Percentiles rank a stretch among this genome's conserved stretches.
Conservation (phyloP, 2,888 invertebrate genomes). For the Eristalinus aeneus region DNA sequence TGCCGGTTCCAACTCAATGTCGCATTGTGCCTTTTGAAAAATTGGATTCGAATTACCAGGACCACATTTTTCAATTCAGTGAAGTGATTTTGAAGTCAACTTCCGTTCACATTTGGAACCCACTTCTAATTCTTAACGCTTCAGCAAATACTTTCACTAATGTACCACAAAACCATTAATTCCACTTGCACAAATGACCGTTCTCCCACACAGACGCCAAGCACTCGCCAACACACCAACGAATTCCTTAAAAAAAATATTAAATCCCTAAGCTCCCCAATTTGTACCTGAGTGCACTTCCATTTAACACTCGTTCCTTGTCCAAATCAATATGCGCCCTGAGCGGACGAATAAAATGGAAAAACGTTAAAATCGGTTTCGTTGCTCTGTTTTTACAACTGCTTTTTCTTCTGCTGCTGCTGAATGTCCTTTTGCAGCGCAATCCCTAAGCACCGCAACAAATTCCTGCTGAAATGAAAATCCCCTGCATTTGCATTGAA, state of each 20-base stretch:
- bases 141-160: too few relatives aligned
- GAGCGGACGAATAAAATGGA: neutral
- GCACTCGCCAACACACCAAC: neutral
- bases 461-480: neutral
- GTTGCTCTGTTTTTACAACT: neutral
- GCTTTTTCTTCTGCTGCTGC: neutral
- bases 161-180: too few relatives aligned
- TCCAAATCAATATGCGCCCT: neutral
- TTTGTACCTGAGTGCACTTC: neutral
- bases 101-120: too few relatives aligned
- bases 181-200: neutral
- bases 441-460: neutral
- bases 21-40: too few relatives aligned
- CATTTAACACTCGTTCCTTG: neutral
- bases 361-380: neutral
- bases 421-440: neutral
- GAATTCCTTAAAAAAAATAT: neutral
- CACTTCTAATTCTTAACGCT: too few relatives aligned
- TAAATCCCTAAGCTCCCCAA: neutral
- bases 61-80: too few relatives aligned
- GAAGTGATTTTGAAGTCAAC: too few relatives aligned
- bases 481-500: neutral
- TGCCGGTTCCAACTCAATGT: too few relatives aligned
- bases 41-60: too few relatives aligned
- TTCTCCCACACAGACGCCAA: neutral